Conservation (phyloP, 2,888 invertebrate genomes). For the Timema podura region DNA sequence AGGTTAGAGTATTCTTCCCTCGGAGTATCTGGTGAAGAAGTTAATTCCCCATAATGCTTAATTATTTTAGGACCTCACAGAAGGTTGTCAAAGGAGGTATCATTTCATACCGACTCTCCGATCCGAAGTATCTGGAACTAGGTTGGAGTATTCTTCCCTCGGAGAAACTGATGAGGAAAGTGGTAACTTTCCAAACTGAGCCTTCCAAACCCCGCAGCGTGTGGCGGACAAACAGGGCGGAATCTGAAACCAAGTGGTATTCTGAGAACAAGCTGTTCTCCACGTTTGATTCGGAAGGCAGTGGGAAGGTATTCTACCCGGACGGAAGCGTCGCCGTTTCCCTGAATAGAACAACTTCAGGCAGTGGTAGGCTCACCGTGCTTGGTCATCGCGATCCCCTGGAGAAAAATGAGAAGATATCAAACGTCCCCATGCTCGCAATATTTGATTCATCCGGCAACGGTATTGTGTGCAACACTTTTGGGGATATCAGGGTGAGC, state of each 20-base stretch:
- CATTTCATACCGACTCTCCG: slow-evolving; percentile 3
- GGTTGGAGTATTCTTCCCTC: slow-evolving; percentile 7
- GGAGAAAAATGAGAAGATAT: too few relatives aligned
- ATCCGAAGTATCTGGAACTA: slow-evolving; percentile 1
- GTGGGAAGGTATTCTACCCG: neutral
- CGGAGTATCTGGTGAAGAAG: too few relatives aligned
- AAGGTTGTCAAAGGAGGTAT: neutral
- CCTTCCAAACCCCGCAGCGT: neutral
- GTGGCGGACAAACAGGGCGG: neutral
- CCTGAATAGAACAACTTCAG: neutral
- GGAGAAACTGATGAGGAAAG: neutral
- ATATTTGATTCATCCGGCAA: neutral
- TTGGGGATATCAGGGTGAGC: neutral
- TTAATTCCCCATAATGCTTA: too few relatives aligned
- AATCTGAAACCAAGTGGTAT: neutral
- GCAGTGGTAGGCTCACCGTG: neutral
- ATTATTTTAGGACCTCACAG: too few relatives aligned
- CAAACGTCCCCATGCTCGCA: neutral
- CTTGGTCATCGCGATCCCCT: neutral
- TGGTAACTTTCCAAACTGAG: neutral
- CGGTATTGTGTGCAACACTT: neutral
- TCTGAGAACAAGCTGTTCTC: neutral
- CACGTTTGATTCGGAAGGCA: neutral
- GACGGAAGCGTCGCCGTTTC: neutral
- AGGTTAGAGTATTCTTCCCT: too few relatives aligned